Percentiles rank a stretch among this genome's conserved stretches.
Conservation (phyloP, 2,797 vertebrate genomes). For the Danionella dracula region DNA sequence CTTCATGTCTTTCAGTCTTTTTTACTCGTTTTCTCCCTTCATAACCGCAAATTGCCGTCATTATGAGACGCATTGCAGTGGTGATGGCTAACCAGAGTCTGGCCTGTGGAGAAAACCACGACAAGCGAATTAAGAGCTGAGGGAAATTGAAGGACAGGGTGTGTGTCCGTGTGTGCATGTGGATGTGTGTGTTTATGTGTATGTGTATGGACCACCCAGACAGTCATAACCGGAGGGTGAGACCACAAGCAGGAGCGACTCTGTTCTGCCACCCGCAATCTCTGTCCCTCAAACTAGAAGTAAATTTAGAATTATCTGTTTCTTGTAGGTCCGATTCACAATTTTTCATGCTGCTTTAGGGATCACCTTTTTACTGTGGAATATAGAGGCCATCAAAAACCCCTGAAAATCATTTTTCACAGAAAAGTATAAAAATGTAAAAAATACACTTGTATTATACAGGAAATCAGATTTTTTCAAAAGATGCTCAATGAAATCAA, state of each 20-base stretch:
- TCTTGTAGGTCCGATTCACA: constrained; percentile 4
- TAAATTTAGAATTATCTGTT: constrained; percentile 10
- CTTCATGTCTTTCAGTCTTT: constrained; percentile 16
- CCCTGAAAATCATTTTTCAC: too few relatives aligned
- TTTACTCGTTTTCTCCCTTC: constrained; percentile 19
- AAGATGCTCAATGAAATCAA: too few relatives aligned
- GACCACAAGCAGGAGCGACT: constrained; percentile 37
- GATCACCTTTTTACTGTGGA: too few relatives aligned
- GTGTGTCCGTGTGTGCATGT: too few relatives aligned
- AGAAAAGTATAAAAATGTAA: too few relatives aligned
- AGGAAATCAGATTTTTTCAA: too few relatives aligned
- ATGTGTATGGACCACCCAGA: constrained; percentile 67
- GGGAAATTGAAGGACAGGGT: constrained; percentile 52
- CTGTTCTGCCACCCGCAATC: constrained; percentile 13
- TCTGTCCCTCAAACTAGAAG: constrained; percentile 17
- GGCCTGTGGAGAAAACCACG: constrained; percentile 66
- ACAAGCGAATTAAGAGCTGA: constrained; percentile 68
- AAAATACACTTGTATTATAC: too few relatives aligned
- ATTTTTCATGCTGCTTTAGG: background rate
- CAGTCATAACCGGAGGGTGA: constrained; percentile 44
- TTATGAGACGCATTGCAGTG: constrained; percentile 69
- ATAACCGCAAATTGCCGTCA: constrained; percentile 54
- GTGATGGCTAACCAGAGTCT: constrained; percentile 65
- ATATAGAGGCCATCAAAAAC: too few relatives aligned
- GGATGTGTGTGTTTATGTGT: constrained; percentile 25